Base-by-base conservation (phyloP, 2,888 invertebrate species). In the Eilema griseolum region DNA sequence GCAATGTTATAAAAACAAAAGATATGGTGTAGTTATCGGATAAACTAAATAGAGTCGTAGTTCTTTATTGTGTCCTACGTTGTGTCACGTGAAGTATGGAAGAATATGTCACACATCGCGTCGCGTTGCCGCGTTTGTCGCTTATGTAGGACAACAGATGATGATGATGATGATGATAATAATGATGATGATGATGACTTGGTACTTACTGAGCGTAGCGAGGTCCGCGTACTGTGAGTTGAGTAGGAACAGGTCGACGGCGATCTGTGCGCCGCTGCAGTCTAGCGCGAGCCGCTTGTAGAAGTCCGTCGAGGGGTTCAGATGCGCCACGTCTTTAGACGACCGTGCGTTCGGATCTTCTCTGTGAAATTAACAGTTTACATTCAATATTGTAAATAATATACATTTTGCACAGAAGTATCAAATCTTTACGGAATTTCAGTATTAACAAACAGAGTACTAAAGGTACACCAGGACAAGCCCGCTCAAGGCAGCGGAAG, bases 251-350 rank as follows among this genome's bases (percentile, higher is more conserved):
- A 99, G 90, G 93, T 99, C 99, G 3, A 99, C 98, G 10, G 99
- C 98, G 66, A 99, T 97, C 91, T 99, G 99, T 85, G 98, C 99
- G 0, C 98, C 99, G 81, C 99, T 99, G 92, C 99, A 99, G 90
- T 99, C 99, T 65, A 99, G 92, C 0, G 99, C 99, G 46, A 99
- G 94, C 63, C 99, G 97, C 95, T 99, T 99, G 95, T 94, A 95
- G 95, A 99, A 99, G 92, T 99, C 99, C 1, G 98, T 99, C 3
- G 98, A 98, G 0, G 99, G 99, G 91, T 98, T 98, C 76, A 99
- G 93, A 88, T 98, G 98, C 0, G 97, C 96, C 56, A 98, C 97
- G 77, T 99, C 98, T 88, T 98, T 97, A 11, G 97, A 96, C 3
- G 97, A 96, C 61, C 98, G 96, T 79, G 98, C 97, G 87, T 97